phyloP scores from a whole-genome alignment of 2,888 invertebrate genomes.

The Agelastica alni region DNA sequence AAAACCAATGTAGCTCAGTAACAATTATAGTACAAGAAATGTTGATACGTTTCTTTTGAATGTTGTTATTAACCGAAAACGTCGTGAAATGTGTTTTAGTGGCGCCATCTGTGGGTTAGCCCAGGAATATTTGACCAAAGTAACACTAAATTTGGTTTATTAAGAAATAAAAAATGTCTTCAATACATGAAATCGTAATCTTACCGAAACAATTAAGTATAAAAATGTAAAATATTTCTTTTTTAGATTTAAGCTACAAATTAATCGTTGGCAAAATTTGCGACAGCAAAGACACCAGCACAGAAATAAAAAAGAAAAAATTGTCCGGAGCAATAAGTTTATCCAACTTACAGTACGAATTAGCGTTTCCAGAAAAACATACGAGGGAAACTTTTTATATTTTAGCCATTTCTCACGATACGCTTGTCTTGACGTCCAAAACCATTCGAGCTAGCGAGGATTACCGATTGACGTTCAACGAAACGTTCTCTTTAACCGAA shows the following conservation, averaged over 20 bases:
- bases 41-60: no score
- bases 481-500: conserved; percentile 47
- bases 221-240: conserved; percentile 2
- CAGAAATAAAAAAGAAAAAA: conserved; percentile 10
- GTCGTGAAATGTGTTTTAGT: no score
- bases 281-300: conserved; percentile 27
- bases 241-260: conserved; percentile 34
- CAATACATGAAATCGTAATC: no score
- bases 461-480: conserved; percentile 42
- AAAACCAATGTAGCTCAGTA: no score
- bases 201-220: no score
- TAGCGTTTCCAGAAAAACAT: conserved; percentile 20
- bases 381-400: conserved; percentile 50
- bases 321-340: conserved; percentile 35
- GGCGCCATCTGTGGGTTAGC: no score
- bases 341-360: conserved; percentile 38
- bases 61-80: no score
- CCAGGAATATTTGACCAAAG: no score
- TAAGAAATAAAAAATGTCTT: no score
- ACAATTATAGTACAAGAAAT: no score
- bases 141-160: no score
- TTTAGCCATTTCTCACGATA: conserved; percentile 45
- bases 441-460: conserved; percentile 34
- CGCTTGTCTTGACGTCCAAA: conserved; percentile 46
- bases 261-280: conserved; percentile 35